Base-by-base conservation (phyloP, 2,888 invertebrate species). In the Acheta domesticus region DNA sequence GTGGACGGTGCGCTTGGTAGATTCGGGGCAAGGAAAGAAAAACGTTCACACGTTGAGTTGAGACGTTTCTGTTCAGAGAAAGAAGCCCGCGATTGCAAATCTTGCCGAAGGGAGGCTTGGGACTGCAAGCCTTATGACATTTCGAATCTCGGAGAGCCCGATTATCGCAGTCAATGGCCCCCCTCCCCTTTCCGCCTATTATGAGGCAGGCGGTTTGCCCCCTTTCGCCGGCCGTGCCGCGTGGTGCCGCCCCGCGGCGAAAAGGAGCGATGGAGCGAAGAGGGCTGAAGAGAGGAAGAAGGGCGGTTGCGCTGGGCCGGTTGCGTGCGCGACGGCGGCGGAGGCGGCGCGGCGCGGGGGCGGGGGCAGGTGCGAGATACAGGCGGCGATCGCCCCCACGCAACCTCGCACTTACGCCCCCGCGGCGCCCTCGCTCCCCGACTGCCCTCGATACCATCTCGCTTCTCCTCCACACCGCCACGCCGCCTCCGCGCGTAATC, bases 401-500 rank as follows among this genome's bases (percentile, higher is more conserved):
- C 62, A 62, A 62, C 62, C 62, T 62, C 62, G 62, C 62, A 62
- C 62, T 62, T 62, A 62, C 62, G 62, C 62, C 62, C 14, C 62
- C 62, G 62, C 62, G 16, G 62, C 62, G 16, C 14, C 62, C 62
- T 62, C 62, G 14, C 19, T n/a, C 62, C 62, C 5, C 62, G 16
- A 16, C 62, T 5, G 1, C n/a, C 62, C n/a, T 4, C 62, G 16
- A 14, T 19, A 62, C 62, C 62, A 14, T 62, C n/a, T 62, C 62
- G 62, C n/a, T 62, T 16, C 62, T n/a, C 11, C 62, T 12, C 62
- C 36, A 0, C 36, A 8, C 8, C 36, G 36, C 36, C 11, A 8
- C 36, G 8, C 36, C 36, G 36, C 36, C 36, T 62, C 62, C 12
- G 8, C 62, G 62, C 62, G 62, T 62, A 16, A 36, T 4, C 62